Base-by-base conservation (phyloP, 1,140 invertebrate species). In the Drosophila guanche region DNA sequence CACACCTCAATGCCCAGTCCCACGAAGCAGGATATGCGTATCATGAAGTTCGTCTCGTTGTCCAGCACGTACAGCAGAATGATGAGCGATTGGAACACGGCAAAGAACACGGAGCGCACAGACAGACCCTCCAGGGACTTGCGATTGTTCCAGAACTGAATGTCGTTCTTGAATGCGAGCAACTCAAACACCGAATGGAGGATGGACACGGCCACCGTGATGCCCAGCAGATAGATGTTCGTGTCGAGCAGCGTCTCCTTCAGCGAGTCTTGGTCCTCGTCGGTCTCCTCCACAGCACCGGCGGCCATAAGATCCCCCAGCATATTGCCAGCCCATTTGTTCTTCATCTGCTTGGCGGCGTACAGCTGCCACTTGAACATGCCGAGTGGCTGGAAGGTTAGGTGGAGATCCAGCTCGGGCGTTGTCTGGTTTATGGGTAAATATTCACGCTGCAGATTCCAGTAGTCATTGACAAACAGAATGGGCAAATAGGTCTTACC, bases 121-220 rank as follows among this genome's bases (percentile, higher is more conserved):
- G 98, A 99, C 5, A 99, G 92, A 45, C 99, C 99, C 93, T 99
- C 99, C 27, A 99, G 92, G 4, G 97, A 98, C 91, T 99, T 97
- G 40, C 98, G 94, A 85, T 99, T 98, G 69, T 98, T 98, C 99
- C 99, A 99, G 91, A 99, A 99, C 92, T 99, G 99, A 89, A 99
- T 99, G 92, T 99, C 98, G 93, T 99, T 99, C 93, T 99, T 99
- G 92, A 99, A 99, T 53, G 99, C 99, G 29, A 99, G 93, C 79
- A 99, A 95, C 92, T 99, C 99, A 93, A 99, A 99, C 47, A 99
- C 94, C 75, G 97, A 99, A 92, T 99, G 99, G 3, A 99, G 93
- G 33, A 99, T 94, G 3, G 99, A 99, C 0, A 99, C 96, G 60
- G 95, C 93, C 57, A 99, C 95, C 10, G 99, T 99, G 41, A 99